These are phyloP conservation scores for Hystrix brachyura DNA, from an alignment of 2,113 vertebrate genomes.

Conservation along the genomic window DNA sequence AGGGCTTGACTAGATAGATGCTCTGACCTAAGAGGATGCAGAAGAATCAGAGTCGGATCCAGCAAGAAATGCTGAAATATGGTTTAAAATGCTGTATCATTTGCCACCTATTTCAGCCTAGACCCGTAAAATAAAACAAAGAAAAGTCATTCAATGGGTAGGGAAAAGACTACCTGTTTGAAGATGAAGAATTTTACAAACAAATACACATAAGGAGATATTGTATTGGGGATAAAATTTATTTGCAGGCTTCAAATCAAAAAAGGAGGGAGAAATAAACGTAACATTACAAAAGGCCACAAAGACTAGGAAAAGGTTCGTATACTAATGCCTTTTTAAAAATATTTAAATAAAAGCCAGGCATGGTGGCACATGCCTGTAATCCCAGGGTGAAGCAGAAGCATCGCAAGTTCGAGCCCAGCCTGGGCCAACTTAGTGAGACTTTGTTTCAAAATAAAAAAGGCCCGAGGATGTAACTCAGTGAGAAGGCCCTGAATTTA, in stretches of 20 bases:
- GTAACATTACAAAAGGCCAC: conserved; percentile 38
- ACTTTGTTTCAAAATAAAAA: background rate
- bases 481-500: background rate
- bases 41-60: background rate
- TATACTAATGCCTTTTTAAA: background rate
- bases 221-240: background rate
- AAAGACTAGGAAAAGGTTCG: background rate
- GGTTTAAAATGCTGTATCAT: background rate
- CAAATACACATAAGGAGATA: conserved; percentile 12
- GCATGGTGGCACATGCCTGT: background rate
- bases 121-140: conserved; percentile 4
- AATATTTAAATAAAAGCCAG: background rate
- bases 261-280: conserved; percentile 49
- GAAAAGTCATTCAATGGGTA: background rate
- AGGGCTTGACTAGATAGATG: background rate
- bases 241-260: conserved; percentile 39
- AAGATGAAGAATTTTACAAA: conserved; percentile 54
- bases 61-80: conserved; percentile 29
- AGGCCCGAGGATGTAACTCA: background rate
- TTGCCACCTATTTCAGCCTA: conserved; percentile 3
- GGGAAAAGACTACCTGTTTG: background rate
- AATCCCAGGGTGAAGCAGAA: background rate
- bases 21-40: conserved; percentile 7
- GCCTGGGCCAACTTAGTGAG: background rate
- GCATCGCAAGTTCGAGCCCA: background rate